phyloP scores from a whole-genome alignment of 2,113 vertebrate species.

The Puma concolor region DNA sequence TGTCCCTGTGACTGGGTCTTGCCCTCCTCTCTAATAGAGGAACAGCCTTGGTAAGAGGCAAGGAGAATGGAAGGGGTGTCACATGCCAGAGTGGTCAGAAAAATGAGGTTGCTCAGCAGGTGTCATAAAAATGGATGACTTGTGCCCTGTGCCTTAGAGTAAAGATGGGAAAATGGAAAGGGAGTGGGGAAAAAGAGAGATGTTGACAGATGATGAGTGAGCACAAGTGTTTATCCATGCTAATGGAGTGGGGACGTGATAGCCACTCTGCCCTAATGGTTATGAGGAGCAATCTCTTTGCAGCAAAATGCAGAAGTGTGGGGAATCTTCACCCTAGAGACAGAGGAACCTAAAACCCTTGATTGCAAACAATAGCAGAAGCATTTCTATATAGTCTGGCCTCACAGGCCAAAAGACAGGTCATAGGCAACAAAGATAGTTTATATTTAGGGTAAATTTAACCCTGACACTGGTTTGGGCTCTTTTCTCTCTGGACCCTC shows the following conservation, averaged over 20 bases:
- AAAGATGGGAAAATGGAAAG: slow-evolving; percentile 56
- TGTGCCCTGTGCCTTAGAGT: slow-evolving; percentile 46
- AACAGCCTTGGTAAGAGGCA: not conserved
- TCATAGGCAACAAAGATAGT: not conserved
- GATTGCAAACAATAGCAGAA: not conserved
- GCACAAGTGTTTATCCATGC: slow-evolving; percentile 28
- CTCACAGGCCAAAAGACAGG: not conserved
- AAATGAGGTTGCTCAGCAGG: slow-evolving; percentile 50
- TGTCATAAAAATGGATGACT: slow-evolving; percentile 55
- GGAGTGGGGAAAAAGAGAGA: not conserved
- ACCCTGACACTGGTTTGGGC: not conserved
- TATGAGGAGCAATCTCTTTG: not conserved
- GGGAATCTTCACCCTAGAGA: not conserved
- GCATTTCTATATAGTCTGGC: not conserved
- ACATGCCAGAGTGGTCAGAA: slow-evolving; percentile 57
- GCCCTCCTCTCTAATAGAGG: not conserved
- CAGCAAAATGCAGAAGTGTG: not conserved
- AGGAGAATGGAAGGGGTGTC: slow-evolving; percentile 27
- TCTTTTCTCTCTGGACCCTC: not conserved
- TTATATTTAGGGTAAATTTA: not conserved
- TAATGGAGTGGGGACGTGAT: not conserved
- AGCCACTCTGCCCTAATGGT: not conserved
- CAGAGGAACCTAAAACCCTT: not conserved
- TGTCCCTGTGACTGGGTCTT: not conserved
- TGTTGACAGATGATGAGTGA: not conserved